Conservation (phyloP, 2,888 invertebrate species). For the Augiades crinisus region DNA sequence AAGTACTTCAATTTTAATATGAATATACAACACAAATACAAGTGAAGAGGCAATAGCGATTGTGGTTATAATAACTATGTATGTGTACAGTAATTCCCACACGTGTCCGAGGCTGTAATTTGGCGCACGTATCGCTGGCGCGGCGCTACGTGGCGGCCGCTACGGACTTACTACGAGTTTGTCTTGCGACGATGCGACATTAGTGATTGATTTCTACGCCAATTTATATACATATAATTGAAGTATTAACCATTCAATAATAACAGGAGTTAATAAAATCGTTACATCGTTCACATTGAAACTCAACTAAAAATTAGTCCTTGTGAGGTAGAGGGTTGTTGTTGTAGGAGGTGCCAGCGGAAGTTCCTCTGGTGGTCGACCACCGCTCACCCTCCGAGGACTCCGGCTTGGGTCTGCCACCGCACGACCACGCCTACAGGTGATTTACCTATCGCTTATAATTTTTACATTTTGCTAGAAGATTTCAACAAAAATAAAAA, state of each 20-base stretch:
- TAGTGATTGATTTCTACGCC: too few species aligned
- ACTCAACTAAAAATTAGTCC: slow-evolving; percentile 33
- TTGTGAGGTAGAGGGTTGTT: slow-evolving; percentile 79
- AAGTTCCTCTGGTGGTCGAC: slow-evolving; percentile 84
- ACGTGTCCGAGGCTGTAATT: neutral
- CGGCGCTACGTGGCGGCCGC: slow-evolving; percentile 18
- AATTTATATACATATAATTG: too few species aligned
- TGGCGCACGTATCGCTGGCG: slow-evolving; percentile 20
- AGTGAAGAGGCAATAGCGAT: too few species aligned
- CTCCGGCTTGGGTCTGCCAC: slow-evolving; percentile 95
- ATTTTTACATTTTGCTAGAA: slow-evolving; percentile 37
- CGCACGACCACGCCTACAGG: slow-evolving; percentile 87
- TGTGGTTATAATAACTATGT: too few species aligned
- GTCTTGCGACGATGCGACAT: too few species aligned
- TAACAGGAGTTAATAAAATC: neutral
- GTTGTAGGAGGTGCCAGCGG: slow-evolving; percentile 80
- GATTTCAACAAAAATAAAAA: neutral
- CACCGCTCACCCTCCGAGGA: slow-evolving; percentile 95
- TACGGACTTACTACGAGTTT: slow-evolving; percentile 8
- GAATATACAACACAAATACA: too few species aligned
- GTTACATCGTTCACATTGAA: slow-evolving; percentile 39
- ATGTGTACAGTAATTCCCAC: neutral
- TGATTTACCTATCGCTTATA: slow-evolving; percentile 47
- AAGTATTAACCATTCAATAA: too few species aligned
- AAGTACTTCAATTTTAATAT: too few species aligned